Evolutionary conservation across 1,140 invertebrate genomes (phyloP), one percentile per base, ranked within the genome.

Genomic region (Leucophenga varia): DNA sequence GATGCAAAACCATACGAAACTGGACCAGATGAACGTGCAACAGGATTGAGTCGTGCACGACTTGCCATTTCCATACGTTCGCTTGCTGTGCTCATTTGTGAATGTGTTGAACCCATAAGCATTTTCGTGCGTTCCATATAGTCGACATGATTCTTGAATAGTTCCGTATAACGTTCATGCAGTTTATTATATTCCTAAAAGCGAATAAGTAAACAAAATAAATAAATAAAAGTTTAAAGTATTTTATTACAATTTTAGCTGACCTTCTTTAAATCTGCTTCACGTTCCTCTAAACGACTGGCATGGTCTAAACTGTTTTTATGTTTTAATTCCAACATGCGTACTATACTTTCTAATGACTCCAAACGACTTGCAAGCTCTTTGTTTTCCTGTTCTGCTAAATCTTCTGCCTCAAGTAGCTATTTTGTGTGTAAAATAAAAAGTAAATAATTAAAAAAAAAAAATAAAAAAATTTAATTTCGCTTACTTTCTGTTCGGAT

Each of bases 81-180:
- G 13, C 72, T 75, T 42, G 71, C 63, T n/a, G 55, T 71, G 38
- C 71, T 75, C 63, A 75, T 72, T 50, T 75, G 73, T 18, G 73
- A 75, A 49, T 75, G 73, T 39, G 79, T 75, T 54, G 84, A 84
- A 53, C 93, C 89, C 79, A 95, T 86, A 9, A 99, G 76, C 60
- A 98, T 87, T 77, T 98, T 98, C 9, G 95, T 97, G 52, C 96
- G 80, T 77, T 99, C 97, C 89, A 99, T 97, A 69, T 98, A 96
- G 77, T 99, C 97, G 78, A 98, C 92, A 77, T 99, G 97, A 13
- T 95, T 98, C 79, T 97, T 96, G 67, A 99, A 95, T 49, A 95
- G 77, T 75, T 98, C 95, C 18, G 95, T 97, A 64, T 98, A 98
- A 13, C 83, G 72, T 46, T 85, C 84, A 54, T 86, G 83, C 14